Percentiles rank a stretch among this genome's conserved stretches.
phyloP scores from a whole-genome alignment of 2,113 vertebrate species.

The Cynocephalus volans region DNA sequence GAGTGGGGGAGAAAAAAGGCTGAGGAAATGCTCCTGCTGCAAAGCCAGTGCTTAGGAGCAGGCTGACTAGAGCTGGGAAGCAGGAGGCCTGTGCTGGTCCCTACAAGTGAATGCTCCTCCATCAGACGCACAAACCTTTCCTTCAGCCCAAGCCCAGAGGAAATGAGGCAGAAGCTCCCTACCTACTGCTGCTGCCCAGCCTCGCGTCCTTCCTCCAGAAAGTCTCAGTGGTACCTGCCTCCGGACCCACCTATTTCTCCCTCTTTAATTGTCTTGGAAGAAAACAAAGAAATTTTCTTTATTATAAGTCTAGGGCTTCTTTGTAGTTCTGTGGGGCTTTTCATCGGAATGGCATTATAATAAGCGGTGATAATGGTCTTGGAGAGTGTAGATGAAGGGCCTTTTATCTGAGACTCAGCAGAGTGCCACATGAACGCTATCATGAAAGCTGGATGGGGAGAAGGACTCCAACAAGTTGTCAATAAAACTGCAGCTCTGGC shows the following conservation, averaged over 20 bases:
- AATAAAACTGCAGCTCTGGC: constrained; percentile 63
- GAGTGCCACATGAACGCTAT: neutral
- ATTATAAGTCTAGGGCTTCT: constrained; percentile 57
- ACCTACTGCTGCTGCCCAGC: neutral
- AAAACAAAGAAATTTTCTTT: constrained; percentile 76
- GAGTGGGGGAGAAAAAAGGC: neutral
- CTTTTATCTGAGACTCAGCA: constrained; percentile 33
- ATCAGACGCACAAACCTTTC: neutral
- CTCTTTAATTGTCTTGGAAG: constrained; percentile 64
- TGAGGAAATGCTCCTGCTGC: neutral
- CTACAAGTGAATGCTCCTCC: neutral
- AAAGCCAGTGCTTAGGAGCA: neutral
- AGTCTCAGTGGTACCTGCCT: neutral
- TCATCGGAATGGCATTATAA: constrained; percentile 44
- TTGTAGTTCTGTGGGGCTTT: constrained; percentile 60
- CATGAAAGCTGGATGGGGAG: constrained; percentile 3
- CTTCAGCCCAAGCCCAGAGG: neutral
- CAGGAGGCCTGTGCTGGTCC: neutral
- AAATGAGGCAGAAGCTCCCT: neutral
- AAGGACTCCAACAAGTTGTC: constrained; percentile 61
- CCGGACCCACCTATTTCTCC: neutral
- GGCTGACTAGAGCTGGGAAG: neutral
- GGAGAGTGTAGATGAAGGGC: neutral
- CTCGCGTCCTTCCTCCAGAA: neutral
- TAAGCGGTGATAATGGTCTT: constrained; percentile 39